A percentile compares a stretch with the other conserved stretches of the same genome.
Evolutionary conservation across 2,113 vertebrate species (phyloP).

Genomic region (Polypterus senegalus): DNA sequence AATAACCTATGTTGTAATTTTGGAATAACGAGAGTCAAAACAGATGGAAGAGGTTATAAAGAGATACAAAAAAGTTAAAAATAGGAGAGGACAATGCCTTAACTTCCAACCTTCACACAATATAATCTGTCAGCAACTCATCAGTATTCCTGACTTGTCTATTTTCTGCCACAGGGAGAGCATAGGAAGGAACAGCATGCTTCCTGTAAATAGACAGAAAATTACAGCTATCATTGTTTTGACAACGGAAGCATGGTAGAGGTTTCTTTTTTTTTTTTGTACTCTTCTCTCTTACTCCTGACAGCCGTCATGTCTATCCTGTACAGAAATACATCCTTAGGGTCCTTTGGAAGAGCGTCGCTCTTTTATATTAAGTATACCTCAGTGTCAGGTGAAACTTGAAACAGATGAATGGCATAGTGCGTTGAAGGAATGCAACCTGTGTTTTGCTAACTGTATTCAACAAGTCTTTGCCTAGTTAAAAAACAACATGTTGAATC

Average conservation of each 20-base stretch:
- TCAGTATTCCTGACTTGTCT: constrained; percentile 31
- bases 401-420: constrained; percentile 5
- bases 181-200: constrained; percentile 49
- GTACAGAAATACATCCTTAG: constrained; percentile 17
- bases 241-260: constrained; percentile 37
- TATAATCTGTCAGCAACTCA: constrained; percentile 30
- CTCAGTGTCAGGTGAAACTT: constrained; percentile 9
- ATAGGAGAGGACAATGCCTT: constrained; percentile 32
- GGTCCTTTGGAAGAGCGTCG: constrained; percentile 16
- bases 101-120: constrained; percentile 9
- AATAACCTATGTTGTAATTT: constrained; percentile 37
- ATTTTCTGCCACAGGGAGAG: constrained; percentile 41
- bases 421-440: constrained; percentile 21
- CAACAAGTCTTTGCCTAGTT: neutral
- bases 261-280: constrained; percentile 12
- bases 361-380: constrained; percentile 12
- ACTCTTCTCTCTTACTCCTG: constrained; percentile 23
- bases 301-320: constrained; percentile 24
- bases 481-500: constrained; percentile 5
- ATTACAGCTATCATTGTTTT: constrained; percentile 53
- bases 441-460: constrained; percentile 19
- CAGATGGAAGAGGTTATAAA: constrained; percentile 23
- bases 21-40: constrained; percentile 23
- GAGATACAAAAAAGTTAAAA: constrained; percentile 36
- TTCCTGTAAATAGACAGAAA: constrained; percentile 58